These are phyloP conservation scores for Eurytoma adleriae DNA, from an alignment of 2,888 invertebrate species.

Conservation along the genomic window DNA sequence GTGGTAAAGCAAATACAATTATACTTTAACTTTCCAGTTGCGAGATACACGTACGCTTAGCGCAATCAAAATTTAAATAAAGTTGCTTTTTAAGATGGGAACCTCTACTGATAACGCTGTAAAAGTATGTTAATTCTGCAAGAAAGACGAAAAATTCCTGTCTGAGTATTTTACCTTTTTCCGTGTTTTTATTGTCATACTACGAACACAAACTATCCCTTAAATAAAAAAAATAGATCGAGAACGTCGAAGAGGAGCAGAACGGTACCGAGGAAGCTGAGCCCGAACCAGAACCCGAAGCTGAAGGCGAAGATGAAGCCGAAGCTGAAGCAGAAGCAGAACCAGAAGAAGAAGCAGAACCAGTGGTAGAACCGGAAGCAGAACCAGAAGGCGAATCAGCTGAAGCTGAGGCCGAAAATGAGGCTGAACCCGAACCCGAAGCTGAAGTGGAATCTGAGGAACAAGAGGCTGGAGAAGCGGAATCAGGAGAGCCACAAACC, in stretches of 20 bases:
- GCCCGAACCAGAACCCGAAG: slow-evolving; percentile 37
- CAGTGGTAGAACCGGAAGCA: slow-evolving; percentile 50
- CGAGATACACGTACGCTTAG: too few relatives aligned
- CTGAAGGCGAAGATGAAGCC: slow-evolving; percentile 44
- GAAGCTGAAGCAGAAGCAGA: slow-evolving; percentile 48
- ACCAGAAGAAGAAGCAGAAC: slow-evolving; percentile 25
- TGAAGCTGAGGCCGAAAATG: slow-evolving; percentile 58
- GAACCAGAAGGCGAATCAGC: slow-evolving; percentile 53
- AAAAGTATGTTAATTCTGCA: too few relatives aligned
- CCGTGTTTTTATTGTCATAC: too few relatives aligned
- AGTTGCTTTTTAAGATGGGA: too few relatives aligned
- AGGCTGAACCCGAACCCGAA: slow-evolving; percentile 56
- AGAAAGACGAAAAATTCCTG: too few relatives aligned
- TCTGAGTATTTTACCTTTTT: too few relatives aligned
- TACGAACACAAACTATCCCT: background rate
- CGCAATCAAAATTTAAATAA: too few relatives aligned
- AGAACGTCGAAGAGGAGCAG: slow-evolving; percentile 64
- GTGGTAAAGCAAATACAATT: too few relatives aligned
- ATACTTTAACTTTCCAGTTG: too few relatives aligned
- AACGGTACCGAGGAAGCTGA: slow-evolving; percentile 57
- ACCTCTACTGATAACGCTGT: too few relatives aligned
- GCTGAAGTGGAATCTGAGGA: slow-evolving; percentile 51
- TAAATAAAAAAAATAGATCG: slow-evolving; percentile 63
- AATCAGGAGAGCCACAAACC: slow-evolving; percentile 54
- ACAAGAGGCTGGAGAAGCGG: slow-evolving; percentile 57